Evolutionary conservation across 2,797 vertebrate species (phyloP), one percentile per base, ranked within the genome.

Genomic region (Oryzias dopingdopingensis): DNA sequence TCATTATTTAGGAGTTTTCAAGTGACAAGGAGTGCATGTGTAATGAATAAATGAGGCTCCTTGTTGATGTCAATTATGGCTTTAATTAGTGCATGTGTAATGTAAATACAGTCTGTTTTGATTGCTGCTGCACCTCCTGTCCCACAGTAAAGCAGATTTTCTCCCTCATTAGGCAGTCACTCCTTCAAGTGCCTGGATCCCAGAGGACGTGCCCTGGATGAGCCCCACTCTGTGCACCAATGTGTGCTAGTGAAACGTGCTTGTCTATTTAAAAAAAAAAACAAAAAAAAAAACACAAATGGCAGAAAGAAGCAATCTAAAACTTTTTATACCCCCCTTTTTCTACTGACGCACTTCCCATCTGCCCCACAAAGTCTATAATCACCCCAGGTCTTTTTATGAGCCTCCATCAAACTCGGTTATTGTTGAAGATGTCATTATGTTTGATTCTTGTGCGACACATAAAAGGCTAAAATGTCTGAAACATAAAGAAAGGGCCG

Each of bases 61-160:
- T 77, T 74, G 85, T 86, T 79, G 73, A 83, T 82, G 86, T 87
- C 85, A 85, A 81, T 84, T 82, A 80, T 62, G 53, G 83, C 79
- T 87, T 85, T 88, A 88, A 89, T 88, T 85, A 83, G 85, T 85
- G 84, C 79, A 76, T 73, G 85, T 84, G 82, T 84, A 86, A 82
- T 86, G 84, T 90, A 89, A 88, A 88, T 85, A 89, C 83, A 85
- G 80, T 83, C 77, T 89, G 86, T 83, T 78, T 76, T 78, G 77
- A 87, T 84, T 84, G 83, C 81, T 80, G 72, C 72, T 48, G 59
- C 1, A 70, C 72, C 84, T 79, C 77, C 78, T 79, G 80, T 82
- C 79, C 79, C 77, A 64, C 60, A 47, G 52, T 81, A 68, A 80
- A 85, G 82, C 84, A 80, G 77, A 87, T 91, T 89, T 89, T 87